Evolutionary conservation across 2,113 vertebrate genomes (phyloP).

Genomic region (Phalacrocorax aristotelis): DNA sequence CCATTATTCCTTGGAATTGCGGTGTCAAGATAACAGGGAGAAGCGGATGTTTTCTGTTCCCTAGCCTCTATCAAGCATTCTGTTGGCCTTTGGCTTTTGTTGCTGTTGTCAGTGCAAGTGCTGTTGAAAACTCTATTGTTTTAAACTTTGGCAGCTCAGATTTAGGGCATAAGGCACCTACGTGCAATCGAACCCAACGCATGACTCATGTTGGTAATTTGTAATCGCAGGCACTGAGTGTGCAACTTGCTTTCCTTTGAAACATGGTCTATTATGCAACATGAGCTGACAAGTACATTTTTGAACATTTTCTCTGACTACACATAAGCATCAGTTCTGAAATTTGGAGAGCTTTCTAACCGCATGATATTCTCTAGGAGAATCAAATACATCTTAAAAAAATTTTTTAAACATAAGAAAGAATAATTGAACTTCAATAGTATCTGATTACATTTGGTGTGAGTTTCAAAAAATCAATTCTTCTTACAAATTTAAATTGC

Average conservation of each 20-base stretch:
- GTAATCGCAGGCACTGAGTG: neutral
- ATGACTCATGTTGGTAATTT: neutral
- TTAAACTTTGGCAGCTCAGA: neutral
- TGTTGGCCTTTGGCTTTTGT: neutral
- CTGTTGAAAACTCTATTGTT: neutral
- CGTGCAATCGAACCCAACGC: neutral
- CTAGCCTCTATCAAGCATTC: neutral
- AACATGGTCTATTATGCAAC: neutral
- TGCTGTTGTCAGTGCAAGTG: neutral
- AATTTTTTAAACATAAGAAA: neutral
- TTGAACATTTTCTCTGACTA: neutral
- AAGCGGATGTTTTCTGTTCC: neutral
- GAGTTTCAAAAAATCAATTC: neutral
- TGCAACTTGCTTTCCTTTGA: constrained; percentile 1
- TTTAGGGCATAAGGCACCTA: neutral
- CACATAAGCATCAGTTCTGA: neutral
- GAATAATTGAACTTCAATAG: constrained; percentile 25
- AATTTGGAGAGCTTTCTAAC: constrained; percentile 24
- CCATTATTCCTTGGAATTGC: neutral
- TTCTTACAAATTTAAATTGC: neutral
- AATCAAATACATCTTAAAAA: constrained; percentile 3
- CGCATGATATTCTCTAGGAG: neutral
- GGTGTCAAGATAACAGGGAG: neutral
- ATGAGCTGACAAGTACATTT: constrained; percentile 25
- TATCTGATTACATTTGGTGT: constrained; percentile 11